A percentile compares a stretch with the other conserved stretches of the same genome.
Evolutionary conservation across 2,113 vertebrate genomes (phyloP).

Genomic region (Callocephalon fimbriatum): DNA sequence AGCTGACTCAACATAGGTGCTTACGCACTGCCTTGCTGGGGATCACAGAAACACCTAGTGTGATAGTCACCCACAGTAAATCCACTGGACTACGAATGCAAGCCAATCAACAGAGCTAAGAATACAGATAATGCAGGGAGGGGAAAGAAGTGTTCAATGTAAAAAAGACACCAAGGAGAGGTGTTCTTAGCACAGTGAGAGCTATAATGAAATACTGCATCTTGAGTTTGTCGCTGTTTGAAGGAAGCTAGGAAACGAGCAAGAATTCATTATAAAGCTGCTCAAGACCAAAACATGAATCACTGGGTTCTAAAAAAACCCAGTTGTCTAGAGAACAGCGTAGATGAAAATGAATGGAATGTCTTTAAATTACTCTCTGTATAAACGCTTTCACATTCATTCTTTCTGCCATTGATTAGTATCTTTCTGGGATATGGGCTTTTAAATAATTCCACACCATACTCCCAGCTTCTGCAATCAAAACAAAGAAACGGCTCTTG

Average conservation of each 20-base stretch:
- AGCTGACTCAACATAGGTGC: not conserved
- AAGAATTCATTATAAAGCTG: constrained; percentile 59
- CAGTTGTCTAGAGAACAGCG: constrained; percentile 32
- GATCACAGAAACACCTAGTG: not conserved
- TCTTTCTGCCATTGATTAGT: constrained; percentile 59
- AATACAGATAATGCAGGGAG: not conserved
- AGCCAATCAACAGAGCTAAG: not conserved
- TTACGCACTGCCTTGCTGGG: not conserved
- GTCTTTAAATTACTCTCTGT: constrained; percentile 65
- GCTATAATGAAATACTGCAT: constrained; percentile 53
- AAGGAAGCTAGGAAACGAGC: constrained; percentile 48
- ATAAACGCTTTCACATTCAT: constrained; percentile 53
- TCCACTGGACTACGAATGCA: not conserved
- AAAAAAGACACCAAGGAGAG: not conserved
- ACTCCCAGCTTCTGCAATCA: constrained; percentile 45
- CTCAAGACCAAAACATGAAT: constrained; percentile 62
- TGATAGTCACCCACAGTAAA: not conserved
- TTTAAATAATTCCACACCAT: constrained; percentile 44
- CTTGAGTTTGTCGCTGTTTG: constrained; percentile 39
- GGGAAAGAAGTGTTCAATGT: not conserved
- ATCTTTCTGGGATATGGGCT: constrained; percentile 36
- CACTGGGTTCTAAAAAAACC: constrained; percentile 52
- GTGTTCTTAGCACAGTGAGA: constrained; percentile 18
- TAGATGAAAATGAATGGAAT: constrained; percentile 68
- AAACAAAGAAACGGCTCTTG: constrained; percentile 54